Base-by-base conservation (phyloP, 2,113 vertebrate species). In the Siphamia tubifer region DNA sequence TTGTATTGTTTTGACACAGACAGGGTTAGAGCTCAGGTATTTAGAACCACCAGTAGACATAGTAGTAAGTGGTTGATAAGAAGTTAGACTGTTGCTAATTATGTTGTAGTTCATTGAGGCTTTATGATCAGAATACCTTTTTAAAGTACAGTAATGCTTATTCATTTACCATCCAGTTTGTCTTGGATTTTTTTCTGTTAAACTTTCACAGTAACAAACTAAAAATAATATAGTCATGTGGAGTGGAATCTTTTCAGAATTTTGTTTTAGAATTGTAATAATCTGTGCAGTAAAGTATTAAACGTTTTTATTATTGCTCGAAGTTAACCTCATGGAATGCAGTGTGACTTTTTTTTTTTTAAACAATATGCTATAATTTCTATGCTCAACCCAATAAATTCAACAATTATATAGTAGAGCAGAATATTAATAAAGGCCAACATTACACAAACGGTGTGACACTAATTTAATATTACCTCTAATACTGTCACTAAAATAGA, bases 401-500 rank as follows among this genome's bases (percentile, higher is more conserved):
- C 25, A 68, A 60, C 5, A 27, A 17, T 54, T 57, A 16, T 49
- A 67, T 44, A 17, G 2, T 21, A 44, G 40, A 45, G 8, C 25
- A 51, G 24, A 36, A 4, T 6, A 60, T 11, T 6, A 17, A 47
- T 54, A n/a, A n/a, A 42, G 10, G 40, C n/a, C 32, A 6, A n/a
- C 8, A 23, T 72, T 25, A 27, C 9, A 19, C 19, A 72, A 71
- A 65, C 25, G 54, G 8, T 25, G n/a, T 44, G 40, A 48, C 36
- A 52, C n/a, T 60, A 53, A 7, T 28, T 68, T 61, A 15, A 39
- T 52, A 66, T 74, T 57, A 77, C 48, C 57, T 42, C 25, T 74
- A 34, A 62, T 62, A 48, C 31, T 19, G 20, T 52, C 65, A 28
- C 48, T 70, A 47, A 53, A 71, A 57, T 51, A 56, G 82, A 86